A percentile compares a stretch with the other conserved stretches of the same genome.
Evolutionary conservation across 2,797 vertebrate species (phyloP).

Genomic region (Leuciscus waleckii): DNA sequence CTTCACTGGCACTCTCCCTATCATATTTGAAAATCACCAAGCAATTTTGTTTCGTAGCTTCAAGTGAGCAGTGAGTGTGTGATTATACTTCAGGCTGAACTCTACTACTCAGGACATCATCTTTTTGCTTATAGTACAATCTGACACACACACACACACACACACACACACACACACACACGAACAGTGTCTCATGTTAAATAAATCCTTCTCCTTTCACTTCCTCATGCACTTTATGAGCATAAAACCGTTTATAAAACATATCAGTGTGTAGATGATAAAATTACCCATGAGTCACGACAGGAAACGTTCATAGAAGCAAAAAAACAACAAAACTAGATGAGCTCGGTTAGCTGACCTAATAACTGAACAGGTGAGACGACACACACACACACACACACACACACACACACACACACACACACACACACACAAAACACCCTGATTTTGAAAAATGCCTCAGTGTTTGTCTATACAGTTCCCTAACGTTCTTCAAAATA

Average conservation of each 20-base stretch:
- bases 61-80: not conserved
- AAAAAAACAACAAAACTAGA: not conserved
- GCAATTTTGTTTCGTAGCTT: slow-evolving; percentile 8
- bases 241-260: not conserved
- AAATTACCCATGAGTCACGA: not conserved
- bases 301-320: not conserved
- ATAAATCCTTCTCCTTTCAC: slow-evolving; percentile 1
- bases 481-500: not conserved
- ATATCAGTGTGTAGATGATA: not conserved
- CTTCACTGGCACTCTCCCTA: not conserved
- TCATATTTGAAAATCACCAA: slow-evolving; percentile 11
- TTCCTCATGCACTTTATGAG: not conserved
- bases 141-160: not conserved
- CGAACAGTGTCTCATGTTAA: not conserved
- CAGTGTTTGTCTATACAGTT: not conserved
- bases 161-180: not conserved
- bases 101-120: not conserved
- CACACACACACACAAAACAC: too few relatives aligned
- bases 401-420: too few relatives aligned
- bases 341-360: too few relatives aligned
- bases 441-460: too few relatives aligned
- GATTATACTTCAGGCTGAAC: slow-evolving; percentile 28
- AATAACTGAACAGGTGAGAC: not conserved
- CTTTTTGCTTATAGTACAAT: not conserved
- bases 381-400: too few relatives aligned